Conservation (phyloP, 1,140 invertebrate species). For the Colletes gigas region DNA sequence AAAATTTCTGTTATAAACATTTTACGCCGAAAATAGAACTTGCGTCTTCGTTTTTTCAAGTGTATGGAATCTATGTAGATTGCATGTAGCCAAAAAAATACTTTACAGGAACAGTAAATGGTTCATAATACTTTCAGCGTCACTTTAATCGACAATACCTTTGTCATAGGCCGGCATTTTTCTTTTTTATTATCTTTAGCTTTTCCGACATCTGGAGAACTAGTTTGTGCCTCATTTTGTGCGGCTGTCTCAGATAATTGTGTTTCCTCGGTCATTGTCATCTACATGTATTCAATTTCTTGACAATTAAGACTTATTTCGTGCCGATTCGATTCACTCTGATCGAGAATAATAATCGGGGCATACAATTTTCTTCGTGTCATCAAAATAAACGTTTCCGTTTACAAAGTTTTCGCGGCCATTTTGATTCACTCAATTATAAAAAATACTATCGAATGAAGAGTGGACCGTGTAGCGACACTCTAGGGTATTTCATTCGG, state of each 20-base stretch:
- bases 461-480: no score
- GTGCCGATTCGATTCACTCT: constrained; percentile 6
- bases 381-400: constrained; percentile 39
- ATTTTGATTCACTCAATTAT: constrained; percentile 43
- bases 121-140: background rate
- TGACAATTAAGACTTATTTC: constrained; percentile 21
- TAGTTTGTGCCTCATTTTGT: constrained; percentile 68
- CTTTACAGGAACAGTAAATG: background rate
- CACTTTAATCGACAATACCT: constrained; percentile 62
- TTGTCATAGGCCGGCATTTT: constrained; percentile 79
- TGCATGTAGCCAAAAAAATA: background rate
- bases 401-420: constrained; percentile 51
- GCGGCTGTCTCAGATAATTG: constrained; percentile 67
- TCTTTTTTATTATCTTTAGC: constrained; percentile 77
- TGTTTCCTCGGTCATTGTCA: constrained; percentile 75
- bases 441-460: constrained; percentile 15
- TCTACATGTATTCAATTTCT: constrained; percentile 44
- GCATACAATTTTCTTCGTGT: constrained; percentile 52
- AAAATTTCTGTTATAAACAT: constrained; percentile 1
- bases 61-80: background rate
- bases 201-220: constrained; percentile 69
- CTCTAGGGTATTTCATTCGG: no score
- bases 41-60: background rate
- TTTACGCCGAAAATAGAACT: background rate
- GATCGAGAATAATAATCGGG: constrained; percentile 19